Base-by-base conservation (phyloP, 1,140 invertebrate species). In the Scaptodrosophila lebanonensis region DNA sequence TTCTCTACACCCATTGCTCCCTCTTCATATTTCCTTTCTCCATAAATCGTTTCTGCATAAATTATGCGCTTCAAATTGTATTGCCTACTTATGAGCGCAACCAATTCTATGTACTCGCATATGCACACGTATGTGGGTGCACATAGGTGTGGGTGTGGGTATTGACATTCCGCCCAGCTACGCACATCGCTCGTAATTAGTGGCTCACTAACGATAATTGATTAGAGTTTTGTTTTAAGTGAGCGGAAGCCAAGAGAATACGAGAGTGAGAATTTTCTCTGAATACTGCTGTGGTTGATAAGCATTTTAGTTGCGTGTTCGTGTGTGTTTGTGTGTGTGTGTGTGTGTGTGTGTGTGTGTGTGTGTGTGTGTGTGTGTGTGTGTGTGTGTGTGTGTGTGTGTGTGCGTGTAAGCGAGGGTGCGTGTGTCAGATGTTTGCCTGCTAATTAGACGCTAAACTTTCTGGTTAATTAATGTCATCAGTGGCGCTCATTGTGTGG, bases 381-480 rank as follows among this genome's bases (percentile, higher is more conserved):
- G 29, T 33, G 17, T 47, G 45, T 43, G 11, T 57, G 18, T 27
- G 32, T 57, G 33, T 44, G n/a, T 57, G 11, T 52, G 15, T 45
- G 11, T 49, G 17, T 42, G 36, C 48, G 50, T 49, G 61, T 58
- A n/a, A n/a, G n/a, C n/a, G n/a, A n/a, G n/a, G n/a, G n/a, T n/a
- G n/a, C n/a, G n/a, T n/a, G n/a, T 3, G 22, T 8, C 22, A 25
- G 22, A 25, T 25, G 22, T 25, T 25, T 25, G 22, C 8, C 51
- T 54, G 73, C 68, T 82, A 79, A 79, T 79, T 79, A 73, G 68
- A 62, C 50, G 66, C 60, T 59, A 73, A 82, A 79, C 75, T 79
- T 79, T 73, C 52, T 82, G 75, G 39, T 54, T 79, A 79, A 79
- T 79, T 79, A 82, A 79, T 79, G 75, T 79, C 75, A 79, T 79